Percentiles rank a stretch among this genome's conserved stretches.
Evolutionary conservation across 2,113 vertebrate genomes (phyloP).

Genomic region (Pygoscelis antarcticus): DNA sequence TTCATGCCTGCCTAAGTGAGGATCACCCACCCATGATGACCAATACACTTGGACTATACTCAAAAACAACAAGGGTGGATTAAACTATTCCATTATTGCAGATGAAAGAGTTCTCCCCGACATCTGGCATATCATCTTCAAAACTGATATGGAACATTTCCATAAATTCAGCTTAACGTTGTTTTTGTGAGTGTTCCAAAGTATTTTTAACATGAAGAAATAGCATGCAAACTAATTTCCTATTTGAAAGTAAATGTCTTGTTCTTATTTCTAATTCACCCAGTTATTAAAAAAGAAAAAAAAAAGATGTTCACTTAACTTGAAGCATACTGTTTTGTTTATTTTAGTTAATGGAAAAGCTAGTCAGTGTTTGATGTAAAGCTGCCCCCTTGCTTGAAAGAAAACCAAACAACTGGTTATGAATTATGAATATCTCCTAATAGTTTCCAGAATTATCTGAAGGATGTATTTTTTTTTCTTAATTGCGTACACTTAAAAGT

Average conservation of each 20-base stretch:
- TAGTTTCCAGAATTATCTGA: conserved; percentile 68
- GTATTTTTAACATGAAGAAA: conserved; percentile 70
- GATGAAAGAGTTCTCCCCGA: conserved; percentile 64
- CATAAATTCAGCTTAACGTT: conserved; percentile 56
- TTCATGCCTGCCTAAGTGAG: conserved; percentile 60
- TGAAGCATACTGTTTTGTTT: conserved; percentile 53
- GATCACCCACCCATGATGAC: conserved; percentile 74
- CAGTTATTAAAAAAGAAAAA: conserved; percentile 37
- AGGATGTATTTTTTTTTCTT: conserved; percentile 61
- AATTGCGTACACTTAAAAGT: conserved; percentile 55
- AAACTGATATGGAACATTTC: conserved; percentile 61
- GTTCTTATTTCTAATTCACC: conserved; percentile 59
- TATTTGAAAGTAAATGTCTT: conserved; percentile 63
- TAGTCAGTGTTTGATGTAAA: conserved; percentile 54
- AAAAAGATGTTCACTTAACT: conserved; percentile 41
- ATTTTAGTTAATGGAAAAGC: conserved; percentile 65
- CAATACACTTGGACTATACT: conserved; percentile 61
- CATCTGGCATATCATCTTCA: conserved; percentile 67
- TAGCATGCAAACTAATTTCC: conserved; percentile 61
- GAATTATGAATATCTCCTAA: conserved; percentile 61
- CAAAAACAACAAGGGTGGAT: conserved; percentile 74
- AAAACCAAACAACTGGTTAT: conserved; percentile 58
- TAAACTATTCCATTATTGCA: conserved; percentile 69
- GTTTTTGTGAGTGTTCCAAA: conserved; percentile 67
- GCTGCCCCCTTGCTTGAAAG: conserved; percentile 58